phyloP scores from a whole-genome alignment of 2,888 invertebrate species.

The Myathropa florea region DNA sequence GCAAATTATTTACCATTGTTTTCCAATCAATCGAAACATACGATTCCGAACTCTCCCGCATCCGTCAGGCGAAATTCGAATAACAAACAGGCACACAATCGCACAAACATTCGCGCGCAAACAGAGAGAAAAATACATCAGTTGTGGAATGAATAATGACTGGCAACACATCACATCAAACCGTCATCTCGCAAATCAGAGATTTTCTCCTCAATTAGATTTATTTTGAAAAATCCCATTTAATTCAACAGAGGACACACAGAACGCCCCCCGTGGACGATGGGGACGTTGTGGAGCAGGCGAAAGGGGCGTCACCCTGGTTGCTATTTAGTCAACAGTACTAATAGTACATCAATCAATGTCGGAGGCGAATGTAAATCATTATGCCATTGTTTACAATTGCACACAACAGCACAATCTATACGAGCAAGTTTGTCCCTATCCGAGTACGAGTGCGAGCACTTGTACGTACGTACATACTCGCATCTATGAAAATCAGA shows the following conservation, averaged over 20 bases:
- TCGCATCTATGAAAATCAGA: not conserved
- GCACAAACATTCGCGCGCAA: slow-evolving; percentile 1
- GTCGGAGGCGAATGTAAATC: slow-evolving; percentile 66
- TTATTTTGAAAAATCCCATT: slow-evolving; percentile 64
- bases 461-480: not conserved
- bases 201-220: slow-evolving; percentile 60
- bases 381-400: slow-evolving; percentile 66
- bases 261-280: not conserved
- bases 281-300: not conserved
- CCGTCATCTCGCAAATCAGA: slow-evolving; percentile 60
- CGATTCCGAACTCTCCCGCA: not conserved
- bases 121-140: slow-evolving; percentile 38
- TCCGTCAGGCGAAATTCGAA: not conserved
- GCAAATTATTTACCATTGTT: slow-evolving; percentile 48
- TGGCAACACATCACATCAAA: slow-evolving; percentile 59
- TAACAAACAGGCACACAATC: not conserved
- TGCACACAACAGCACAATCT: slow-evolving; percentile 30
- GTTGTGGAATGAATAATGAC: slow-evolving; percentile 61
- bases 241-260: slow-evolving; percentile 27
- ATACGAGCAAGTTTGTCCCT: not conserved
- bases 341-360: slow-evolving; percentile 66
- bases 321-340: slow-evolving; percentile 55
- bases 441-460: no score
- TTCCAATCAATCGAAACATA: slow-evolving; percentile 46
- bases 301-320: slow-evolving; percentile 4